These are phyloP conservation scores for Aurelia sp. DNA, from an alignment of 30 jellyfish, hydroid and myxozoan genomes.

Conservation along the genomic window DNA sequence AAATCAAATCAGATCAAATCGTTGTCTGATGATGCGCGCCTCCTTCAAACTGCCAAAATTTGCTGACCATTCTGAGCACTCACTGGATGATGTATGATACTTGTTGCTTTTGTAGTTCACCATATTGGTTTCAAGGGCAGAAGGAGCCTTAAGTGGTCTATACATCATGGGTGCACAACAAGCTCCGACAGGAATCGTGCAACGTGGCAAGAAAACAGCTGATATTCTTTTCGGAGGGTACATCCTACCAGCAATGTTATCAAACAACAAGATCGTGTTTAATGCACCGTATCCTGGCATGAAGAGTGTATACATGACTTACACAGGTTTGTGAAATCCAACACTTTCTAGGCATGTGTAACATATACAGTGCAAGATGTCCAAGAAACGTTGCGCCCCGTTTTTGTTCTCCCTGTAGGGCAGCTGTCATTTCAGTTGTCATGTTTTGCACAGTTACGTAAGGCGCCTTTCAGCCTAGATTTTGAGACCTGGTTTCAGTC, in stretches of 20 bases:
- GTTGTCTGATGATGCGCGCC: too few relatives aligned
- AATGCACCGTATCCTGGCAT: constrained; percentile 50
- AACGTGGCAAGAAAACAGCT: constrained; percentile 48
- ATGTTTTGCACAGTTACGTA: too few relatives aligned
- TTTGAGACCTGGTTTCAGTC: too few relatives aligned
- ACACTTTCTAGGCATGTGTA: neutral
- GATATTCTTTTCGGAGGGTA: constrained; percentile 49
- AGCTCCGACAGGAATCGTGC: constrained; percentile 60
- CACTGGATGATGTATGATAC: neutral
- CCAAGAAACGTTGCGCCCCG: too few relatives aligned
- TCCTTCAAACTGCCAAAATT: too few relatives aligned
- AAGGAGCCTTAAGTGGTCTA: constrained; percentile 41
- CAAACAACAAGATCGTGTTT: constrained; percentile 27
- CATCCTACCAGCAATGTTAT: constrained; percentile 32
- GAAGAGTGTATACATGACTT: constrained; percentile 23
- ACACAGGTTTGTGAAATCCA: constrained; percentile 13
- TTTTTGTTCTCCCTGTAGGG: too few relatives aligned
- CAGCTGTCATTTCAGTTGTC: too few relatives aligned
- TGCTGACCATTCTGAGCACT: too few relatives aligned
- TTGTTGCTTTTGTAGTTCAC: constrained; percentile 16
- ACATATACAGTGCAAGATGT: too few relatives aligned
- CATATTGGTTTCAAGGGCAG: constrained; percentile 28
- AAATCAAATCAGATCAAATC: too few relatives aligned
- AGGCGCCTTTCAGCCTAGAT: too few relatives aligned
- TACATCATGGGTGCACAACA: constrained; percentile 44